Evolutionary conservation across 2,113 vertebrate genomes (phyloP), one percentile per base, ranked within the genome.

Genomic region (Parus major): DNA sequence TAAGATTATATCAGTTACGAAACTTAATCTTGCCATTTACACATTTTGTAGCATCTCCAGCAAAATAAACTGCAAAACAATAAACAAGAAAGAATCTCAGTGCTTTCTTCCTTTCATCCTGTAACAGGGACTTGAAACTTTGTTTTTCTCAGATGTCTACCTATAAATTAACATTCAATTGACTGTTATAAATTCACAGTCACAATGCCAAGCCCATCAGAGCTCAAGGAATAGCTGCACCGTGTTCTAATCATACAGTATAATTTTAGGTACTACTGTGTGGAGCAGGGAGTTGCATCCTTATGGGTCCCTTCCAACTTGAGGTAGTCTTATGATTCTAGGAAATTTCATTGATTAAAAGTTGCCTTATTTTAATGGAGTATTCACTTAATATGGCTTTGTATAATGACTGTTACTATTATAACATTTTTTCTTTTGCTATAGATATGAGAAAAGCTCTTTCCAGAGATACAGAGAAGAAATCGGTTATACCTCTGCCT

Each of bases 381-480:
- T 80, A 77, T 64, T 91, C 10, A 55, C 33, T 73, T 65, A 24
- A 53, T 44, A 15, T 7, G 24, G 7, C 31, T 73, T 82, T 91
- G 27, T 71, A 33, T 24, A n/a, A 33, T 68, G 15, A 46, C 19
- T n/a, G 6, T 61, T 69, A 21, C 10, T 81, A 8, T 78, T 71
- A 27, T 88, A 82, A 66, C 5, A 10, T 77, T 91, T 17, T 64
- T 76, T 93, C 4, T 83, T 72, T 91, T 69, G 68, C 64, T 83
- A 65, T 97, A 99, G 99, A 99, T 92, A 99, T 99, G 99, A 99
- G 99, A 96, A 99, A 99, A 96, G 99, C 99, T 49, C 97, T 99
- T 95, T 99, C 99, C 81, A 98, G 99, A 95, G 99, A 99, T 97
- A 98, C 98, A 0, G 99, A 99, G 97, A 99, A 99, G 98, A 99